A percentile compares a stretch with the other conserved stretches of the same genome.
These are phyloP conservation scores for Cheumatopsyche charites DNA, from an alignment of 1,140 invertebrate species.

Conservation along the genomic window DNA sequence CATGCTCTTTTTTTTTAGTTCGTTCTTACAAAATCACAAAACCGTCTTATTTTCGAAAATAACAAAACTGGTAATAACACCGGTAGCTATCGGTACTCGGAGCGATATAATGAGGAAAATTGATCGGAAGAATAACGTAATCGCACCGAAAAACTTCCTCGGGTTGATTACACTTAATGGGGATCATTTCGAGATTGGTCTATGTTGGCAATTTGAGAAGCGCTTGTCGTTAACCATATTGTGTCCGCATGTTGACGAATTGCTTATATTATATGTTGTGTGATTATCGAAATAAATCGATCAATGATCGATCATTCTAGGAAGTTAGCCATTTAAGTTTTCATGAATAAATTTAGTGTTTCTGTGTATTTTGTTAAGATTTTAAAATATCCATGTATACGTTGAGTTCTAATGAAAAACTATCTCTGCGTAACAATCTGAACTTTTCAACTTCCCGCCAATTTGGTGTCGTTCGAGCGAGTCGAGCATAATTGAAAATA, in stretches of 20 bases:
- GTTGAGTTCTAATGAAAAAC: no score
- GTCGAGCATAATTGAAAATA: conserved; percentile 46
- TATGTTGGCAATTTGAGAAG: background rate
- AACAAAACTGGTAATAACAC: conserved; percentile 14
- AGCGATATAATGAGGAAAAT: no score
- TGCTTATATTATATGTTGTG: background rate
- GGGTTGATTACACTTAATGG: conserved; percentile 30
- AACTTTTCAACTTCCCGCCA: conserved; percentile 23
- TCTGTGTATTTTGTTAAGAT: no score
- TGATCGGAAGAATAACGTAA: conserved; percentile 28
- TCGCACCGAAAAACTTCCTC: conserved; percentile 44
- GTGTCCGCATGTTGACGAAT: no score
- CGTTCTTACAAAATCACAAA: no score
- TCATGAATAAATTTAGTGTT: no score
- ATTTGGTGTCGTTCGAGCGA: conserved; percentile 42
- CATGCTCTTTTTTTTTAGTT: background rate
- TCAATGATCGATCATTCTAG: background rate
- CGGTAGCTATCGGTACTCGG: conserved; percentile 31
- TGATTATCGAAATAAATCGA: background rate
- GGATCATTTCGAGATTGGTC: conserved; percentile 3
- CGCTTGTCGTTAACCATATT: background rate
- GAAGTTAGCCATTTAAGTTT: no score
- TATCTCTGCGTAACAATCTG: no score
- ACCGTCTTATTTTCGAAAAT: background rate
- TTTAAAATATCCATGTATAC: no score